Evolutionary conservation across 2,113 vertebrate species (phyloP).

Genomic region (Phyllostomus discolor): DNA sequence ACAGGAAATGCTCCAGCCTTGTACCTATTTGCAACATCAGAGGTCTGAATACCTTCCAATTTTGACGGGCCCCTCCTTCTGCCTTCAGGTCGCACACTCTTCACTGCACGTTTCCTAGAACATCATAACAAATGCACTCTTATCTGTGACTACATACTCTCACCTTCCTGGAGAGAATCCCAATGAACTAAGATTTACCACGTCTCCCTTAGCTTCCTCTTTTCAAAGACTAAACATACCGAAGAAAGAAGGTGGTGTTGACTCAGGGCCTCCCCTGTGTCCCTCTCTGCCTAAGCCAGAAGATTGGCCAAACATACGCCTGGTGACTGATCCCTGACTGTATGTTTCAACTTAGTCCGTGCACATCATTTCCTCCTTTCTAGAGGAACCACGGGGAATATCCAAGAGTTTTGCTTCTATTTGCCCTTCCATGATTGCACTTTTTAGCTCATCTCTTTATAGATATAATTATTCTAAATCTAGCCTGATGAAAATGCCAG

Average conservation of each 20-base stretch:
- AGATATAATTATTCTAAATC: not conserved
- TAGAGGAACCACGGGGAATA: not conserved
- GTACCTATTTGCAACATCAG: not conserved
- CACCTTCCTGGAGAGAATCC: not conserved
- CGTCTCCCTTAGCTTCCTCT: conserved; percentile 39
- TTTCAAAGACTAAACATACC: conserved; percentile 9
- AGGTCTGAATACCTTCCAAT: not conserved
- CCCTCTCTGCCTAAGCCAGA: not conserved
- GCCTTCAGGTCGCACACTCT: not conserved
- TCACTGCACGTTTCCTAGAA: not conserved
- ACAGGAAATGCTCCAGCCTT: not conserved
- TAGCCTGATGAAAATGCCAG: not conserved
- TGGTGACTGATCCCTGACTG: not conserved
- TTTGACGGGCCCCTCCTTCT: not conserved
- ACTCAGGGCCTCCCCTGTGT: not conserved
- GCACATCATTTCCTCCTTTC: not conserved
- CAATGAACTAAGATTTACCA: not conserved
- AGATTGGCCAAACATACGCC: not conserved
- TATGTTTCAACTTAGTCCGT: not conserved
- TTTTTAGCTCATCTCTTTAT: not conserved
- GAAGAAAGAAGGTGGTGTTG: not conserved
- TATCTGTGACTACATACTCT: not conserved
- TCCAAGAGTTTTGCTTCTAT: not conserved
- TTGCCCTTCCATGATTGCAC: not conserved
- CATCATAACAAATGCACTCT: not conserved